Base-by-base conservation (phyloP, 2,888 invertebrate species). In the Meiosimyza decipiens region DNA sequence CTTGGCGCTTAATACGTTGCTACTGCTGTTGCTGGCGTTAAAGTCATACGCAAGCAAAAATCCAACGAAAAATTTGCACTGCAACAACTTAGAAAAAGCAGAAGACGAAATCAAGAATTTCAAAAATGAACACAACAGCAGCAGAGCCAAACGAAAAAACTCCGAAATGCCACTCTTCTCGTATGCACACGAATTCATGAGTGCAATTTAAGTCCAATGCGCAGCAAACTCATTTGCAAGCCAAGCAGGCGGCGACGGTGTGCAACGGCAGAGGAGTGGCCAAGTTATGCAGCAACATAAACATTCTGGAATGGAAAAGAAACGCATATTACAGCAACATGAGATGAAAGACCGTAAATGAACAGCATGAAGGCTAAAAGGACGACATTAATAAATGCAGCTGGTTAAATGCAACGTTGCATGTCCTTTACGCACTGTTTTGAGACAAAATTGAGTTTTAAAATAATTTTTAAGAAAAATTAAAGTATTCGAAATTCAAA, bases 181-280 rank as follows among this genome's bases (percentile, higher is more conserved):
- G 71, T 60, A 71, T 67, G 71, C 69, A 74, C 57, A 50, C 40
- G 55, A 68, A 71, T 50, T 71, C 72, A 67, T 33, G 18, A 28
- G 57, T 5, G 40, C 40, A 67, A 15, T 55, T 57, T 47, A 40
- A 28, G 54, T 65, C 65, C n/a, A 28, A 28, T 28, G 28, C 28
- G 54, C 15, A 33, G 51, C 69, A 33, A n/a, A 47, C 33, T 60
- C 50, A 70, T 22, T 67, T 55, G 67, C 52, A 70, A 47, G 28
- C 16, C 33, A 54, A 15, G 47, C 62, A 16, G 28, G 28, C 28
- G 28, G 28, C 3, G 28, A 4, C 28, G 28, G 4, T 47, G 15
- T 67, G 52, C 67, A 55, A 13, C 9, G 40, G 16, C 63, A 47
- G 40, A 28, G 52, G 22, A 33, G 51, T 54, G 64, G 67, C 57